Evolutionary conservation across 2,113 vertebrate genomes (phyloP), one percentile per base, ranked within the genome.

Genomic region (Lynx canadensis): DNA sequence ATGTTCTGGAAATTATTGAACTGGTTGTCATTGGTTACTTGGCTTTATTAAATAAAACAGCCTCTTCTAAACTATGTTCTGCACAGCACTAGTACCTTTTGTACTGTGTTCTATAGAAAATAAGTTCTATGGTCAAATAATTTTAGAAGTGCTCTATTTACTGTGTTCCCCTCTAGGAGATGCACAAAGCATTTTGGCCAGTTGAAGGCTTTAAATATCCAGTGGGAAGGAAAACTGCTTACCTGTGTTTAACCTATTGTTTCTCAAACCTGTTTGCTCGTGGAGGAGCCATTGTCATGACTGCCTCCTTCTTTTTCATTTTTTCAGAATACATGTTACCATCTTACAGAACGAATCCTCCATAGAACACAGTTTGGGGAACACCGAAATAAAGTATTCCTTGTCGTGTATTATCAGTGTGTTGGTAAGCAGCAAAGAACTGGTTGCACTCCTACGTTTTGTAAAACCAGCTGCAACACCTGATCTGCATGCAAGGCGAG

Each of bases 21-120:
- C 74, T 91, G 79, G 85, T 94, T 97, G 74, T 96, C 83, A 94
- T 96, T 96, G 92, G 97, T 97, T 96, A 96, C 79, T 95, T 81
- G 94, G 80, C 89, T 96, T 94, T 92, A 95, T 91, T 96, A 98
- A 97, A 97, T 95, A 79, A 94, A 97, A 94, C 33, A 91, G 57
- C 21, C 50, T 96, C 57, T 96, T 96, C 83, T 96, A 76, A 96
- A 82, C 48, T 74, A 48, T 88, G 48, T 95, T 95, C 36, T 93
- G 41, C 94, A 60, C 85, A 94, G 94, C 45, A 73, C 33, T 92
- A n/a, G 6, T 92, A 68, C 84, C 33, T 68, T 96, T 83, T 78
- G 45, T 90, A 65, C n/a, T 85, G 69, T 96, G 29, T 80, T 97
- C 27, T 97, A 50, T 65, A 94, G 45, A 87, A 95, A 88, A 50